These are phyloP conservation scores for Etia nguti DNA, from an alignment of 2,113 vertebrate genomes.

Conservation along the genomic window DNA sequence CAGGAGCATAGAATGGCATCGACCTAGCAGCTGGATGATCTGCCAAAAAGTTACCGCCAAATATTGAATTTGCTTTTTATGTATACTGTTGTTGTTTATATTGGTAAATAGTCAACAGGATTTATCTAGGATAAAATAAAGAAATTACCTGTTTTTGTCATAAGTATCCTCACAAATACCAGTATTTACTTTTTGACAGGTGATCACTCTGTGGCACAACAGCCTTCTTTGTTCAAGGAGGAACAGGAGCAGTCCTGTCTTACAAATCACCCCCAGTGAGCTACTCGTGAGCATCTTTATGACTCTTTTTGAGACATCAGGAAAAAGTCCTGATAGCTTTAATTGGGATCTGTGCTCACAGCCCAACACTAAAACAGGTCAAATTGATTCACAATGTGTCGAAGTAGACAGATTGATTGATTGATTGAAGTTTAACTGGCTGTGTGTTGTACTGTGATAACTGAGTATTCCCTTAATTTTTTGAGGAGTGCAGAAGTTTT, in stretches of 20 bases:
- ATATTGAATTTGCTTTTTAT: not conserved
- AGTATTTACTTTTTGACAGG: not conserved
- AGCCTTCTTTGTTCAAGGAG: not conserved
- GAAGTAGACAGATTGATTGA: not conserved
- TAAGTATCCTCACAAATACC: not conserved
- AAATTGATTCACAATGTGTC: not conserved
- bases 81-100: not conserved
- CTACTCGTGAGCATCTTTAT: not conserved
- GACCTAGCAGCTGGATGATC: not conserved
- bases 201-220: not conserved
- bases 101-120: not conserved
- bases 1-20: not conserved
- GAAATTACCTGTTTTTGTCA: not conserved
- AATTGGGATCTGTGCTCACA: accelerated
- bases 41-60: not conserved
- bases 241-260: not conserved
- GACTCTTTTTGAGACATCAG: not conserved
- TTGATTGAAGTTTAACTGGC: too few species aligned
- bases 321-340: not conserved
- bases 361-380: not conserved
- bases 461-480: too few species aligned
- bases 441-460: not conserved
- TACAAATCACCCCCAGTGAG: accelerated
- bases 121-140: not conserved
- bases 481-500: too few species aligned